Percentiles rank a stretch among this genome's conserved stretches.
Conservation (phyloP, 2,113 vertebrate genomes). For the Blennius ocellaris region DNA sequence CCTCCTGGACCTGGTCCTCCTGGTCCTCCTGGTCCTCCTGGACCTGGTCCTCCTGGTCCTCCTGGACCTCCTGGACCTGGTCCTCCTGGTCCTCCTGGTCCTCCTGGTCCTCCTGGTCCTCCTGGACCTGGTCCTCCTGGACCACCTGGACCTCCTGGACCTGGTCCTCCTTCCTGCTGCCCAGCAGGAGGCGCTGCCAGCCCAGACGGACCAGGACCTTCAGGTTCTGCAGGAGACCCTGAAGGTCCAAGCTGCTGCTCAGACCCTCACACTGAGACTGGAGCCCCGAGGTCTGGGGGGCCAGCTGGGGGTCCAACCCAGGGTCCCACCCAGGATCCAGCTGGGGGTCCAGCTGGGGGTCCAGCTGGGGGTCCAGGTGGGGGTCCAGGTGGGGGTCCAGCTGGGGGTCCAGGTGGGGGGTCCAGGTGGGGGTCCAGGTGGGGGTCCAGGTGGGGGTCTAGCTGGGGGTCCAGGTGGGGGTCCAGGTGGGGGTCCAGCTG, state of each 20-base stretch:
- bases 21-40: conserved; percentile 64
- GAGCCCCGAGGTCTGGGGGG: conserved; percentile 54
- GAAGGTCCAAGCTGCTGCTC: conserved; percentile 68
- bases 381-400: conserved; percentile 78
- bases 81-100: too few relatives aligned
- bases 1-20: conserved; percentile 73
- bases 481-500: too few relatives aligned
- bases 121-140: conserved; percentile 4
- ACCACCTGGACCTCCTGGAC: conserved; percentile 7
- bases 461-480: too few relatives aligned
- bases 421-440: too few relatives aligned
- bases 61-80: conserved; percentile 60
- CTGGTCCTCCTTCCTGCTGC: background rate
- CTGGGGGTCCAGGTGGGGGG: too few relatives aligned
- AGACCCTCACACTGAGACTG: conserved; percentile 72
- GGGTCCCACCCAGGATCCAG: too few relatives aligned
- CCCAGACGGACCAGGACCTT: conserved; percentile 81
- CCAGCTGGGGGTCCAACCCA: too few relatives aligned
- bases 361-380: too few relatives aligned
- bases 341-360: too few relatives aligned
- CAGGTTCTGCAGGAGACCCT: conserved; percentile 79
- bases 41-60: conserved; percentile 62
- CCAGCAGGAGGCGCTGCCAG: conserved; percentile 72
- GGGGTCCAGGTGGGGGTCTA: too few relatives aligned
- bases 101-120: conserved; percentile 29